phyloP scores from a whole-genome alignment of 2,888 invertebrate species.

The Acrocera orbiculus region DNA sequence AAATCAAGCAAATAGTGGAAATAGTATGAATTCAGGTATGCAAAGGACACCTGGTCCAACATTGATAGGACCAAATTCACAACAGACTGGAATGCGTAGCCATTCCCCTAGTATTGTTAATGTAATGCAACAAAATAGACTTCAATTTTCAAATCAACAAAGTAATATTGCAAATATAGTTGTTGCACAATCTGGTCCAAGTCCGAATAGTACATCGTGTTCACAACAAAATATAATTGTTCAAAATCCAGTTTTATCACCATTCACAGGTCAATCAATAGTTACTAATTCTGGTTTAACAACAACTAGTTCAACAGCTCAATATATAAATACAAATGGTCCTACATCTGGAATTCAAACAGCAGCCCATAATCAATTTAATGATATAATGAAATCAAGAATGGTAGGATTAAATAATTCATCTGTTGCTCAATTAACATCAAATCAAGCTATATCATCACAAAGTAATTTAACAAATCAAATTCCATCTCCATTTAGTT shows the following conservation, averaged over 20 bases:
- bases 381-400: slow-evolving; percentile 42
- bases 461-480: slow-evolving; percentile 19
- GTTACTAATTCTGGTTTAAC: slow-evolving; percentile 39
- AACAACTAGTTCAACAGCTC: slow-evolving; percentile 25
- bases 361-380: slow-evolving; percentile 29
- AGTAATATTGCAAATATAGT: slow-evolving; percentile 28
- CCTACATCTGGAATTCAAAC: slow-evolving; percentile 30
- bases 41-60: slow-evolving; percentile 18
- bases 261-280: slow-evolving; percentile 42
- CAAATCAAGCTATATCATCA: slow-evolving; percentile 15
- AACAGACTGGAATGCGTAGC: slow-evolving; percentile 38
- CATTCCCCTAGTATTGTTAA: slow-evolving; percentile 47
- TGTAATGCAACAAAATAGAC: slow-evolving; percentile 37
- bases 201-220: slow-evolving; percentile 48
- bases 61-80: slow-evolving; percentile 19
- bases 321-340: slow-evolving; percentile 44
- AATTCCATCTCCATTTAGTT: slow-evolving; percentile 40
- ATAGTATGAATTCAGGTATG: slow-evolving; percentile 15
- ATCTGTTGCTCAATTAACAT: slow-evolving; percentile 16
- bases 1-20: slow-evolving; percentile 12
- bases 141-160: slow-evolving; percentile 32
- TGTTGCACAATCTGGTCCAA: slow-evolving; percentile 61
- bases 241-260: slow-evolving; percentile 51
- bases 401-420: slow-evolving; percentile 22
- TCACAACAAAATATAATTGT: slow-evolving; percentile 40